Percentiles rank a stretch among this genome's conserved stretches.
These are phyloP conservation scores for Odontothrips loti DNA, from an alignment of 2,888 invertebrate genomes.

Conservation along the genomic window DNA sequence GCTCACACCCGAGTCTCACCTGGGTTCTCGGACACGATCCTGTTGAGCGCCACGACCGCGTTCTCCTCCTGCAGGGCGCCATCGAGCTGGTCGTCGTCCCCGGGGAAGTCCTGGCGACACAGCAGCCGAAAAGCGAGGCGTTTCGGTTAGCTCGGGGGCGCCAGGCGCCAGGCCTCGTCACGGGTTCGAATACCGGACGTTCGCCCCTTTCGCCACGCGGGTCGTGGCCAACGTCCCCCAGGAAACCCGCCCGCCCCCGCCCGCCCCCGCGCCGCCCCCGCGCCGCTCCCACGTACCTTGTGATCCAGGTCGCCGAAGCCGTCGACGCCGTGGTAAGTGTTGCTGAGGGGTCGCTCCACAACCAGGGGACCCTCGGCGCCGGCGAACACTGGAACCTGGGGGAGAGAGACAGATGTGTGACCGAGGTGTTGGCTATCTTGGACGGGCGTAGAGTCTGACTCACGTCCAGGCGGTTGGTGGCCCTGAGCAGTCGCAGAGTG, in stretches of 20 bases:
- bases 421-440: no score
- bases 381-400: constrained; percentile 37
- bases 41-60: constrained; percentile 58
- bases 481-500: constrained; percentile 61
- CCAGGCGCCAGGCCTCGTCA: no score
- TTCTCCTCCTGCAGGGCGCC: constrained; percentile 49
- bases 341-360: not conserved
- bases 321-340: not conserved
- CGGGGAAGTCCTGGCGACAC: not conserved
- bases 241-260: no score
- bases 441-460: constrained; percentile 43
- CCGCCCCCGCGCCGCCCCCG: no score
- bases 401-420: not conserved
- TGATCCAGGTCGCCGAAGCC: constrained; percentile 41
- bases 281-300: constrained; percentile 44
- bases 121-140: not conserved
- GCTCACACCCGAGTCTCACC: constrained; percentile 43
- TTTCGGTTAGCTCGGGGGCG: not conserved
- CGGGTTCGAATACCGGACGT: no score
- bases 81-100: not conserved
- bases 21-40: constrained; percentile 54
- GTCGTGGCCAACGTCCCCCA: no score
- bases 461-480: constrained; percentile 59
- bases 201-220: no score
- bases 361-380: constrained; percentile 35